phyloP scores from a whole-genome alignment of 2,888 invertebrate genomes.

The Linnaemya vulpina region DNA sequence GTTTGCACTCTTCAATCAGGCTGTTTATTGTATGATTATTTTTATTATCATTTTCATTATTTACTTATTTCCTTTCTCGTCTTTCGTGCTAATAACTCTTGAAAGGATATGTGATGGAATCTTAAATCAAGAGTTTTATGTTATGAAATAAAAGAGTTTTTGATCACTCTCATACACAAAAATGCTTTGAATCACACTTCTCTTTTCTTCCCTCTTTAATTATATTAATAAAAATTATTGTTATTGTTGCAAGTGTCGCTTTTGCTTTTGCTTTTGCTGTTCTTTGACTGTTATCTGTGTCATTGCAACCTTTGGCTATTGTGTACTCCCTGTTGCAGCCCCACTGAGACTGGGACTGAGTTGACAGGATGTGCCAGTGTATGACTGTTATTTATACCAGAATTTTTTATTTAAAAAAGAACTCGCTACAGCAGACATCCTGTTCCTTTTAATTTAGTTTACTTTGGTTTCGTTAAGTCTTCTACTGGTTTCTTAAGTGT shows the following conservation, averaged over 20 bases:
- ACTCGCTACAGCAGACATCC: slow-evolving; percentile 22
- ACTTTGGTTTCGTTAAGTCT: slow-evolving; percentile 13
- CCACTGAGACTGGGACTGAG: neutral
- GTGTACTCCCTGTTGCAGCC: slow-evolving; percentile 13
- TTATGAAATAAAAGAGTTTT: neutral
- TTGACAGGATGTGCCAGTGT: neutral
- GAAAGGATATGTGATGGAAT: neutral
- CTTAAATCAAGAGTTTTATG: neutral
- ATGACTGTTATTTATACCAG: slow-evolving; percentile 25
- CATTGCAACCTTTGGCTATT: slow-evolving; percentile 24
- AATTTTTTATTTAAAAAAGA: neutral
- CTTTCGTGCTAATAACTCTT: neutral
- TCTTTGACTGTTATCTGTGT: slow-evolving; percentile 39
- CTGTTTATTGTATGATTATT: neutral
- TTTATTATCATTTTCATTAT: neutral
- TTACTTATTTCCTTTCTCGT: slow-evolving; percentile 12
- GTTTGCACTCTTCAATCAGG: no score
- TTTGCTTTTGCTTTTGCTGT: slow-evolving; percentile 9
- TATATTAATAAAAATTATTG: slow-evolving; percentile 59
- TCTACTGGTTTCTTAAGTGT: slow-evolving; percentile 45
- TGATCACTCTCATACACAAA: no score
- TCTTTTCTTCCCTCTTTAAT: slow-evolving; percentile 26
- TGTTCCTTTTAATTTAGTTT: slow-evolving; percentile 42
- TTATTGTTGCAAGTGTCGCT: slow-evolving; percentile 33
- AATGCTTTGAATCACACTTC: no score